Evolutionary conservation across 2,113 vertebrate genomes (phyloP).

Genomic region (Ctenodactylus gundi): DNA sequence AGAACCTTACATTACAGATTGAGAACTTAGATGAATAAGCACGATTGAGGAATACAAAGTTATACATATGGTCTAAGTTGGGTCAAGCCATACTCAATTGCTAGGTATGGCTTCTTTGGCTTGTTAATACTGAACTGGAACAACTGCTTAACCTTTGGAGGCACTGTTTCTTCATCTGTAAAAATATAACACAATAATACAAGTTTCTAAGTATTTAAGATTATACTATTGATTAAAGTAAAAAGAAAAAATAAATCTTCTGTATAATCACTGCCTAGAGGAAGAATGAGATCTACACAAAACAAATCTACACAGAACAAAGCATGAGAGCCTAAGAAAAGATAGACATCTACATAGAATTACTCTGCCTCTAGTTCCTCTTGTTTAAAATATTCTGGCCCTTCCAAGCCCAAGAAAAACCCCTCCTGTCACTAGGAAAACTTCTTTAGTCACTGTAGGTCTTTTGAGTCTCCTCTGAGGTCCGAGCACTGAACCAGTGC

Average conservation of each 20-base stretch:
- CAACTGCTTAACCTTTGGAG: background rate
- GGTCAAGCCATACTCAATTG: background rate
- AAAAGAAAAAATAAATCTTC: background rate
- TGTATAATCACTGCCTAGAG: background rate
- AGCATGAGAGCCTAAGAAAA: background rate
- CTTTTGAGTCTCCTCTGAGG: background rate
- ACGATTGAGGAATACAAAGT: conserved; percentile 7
- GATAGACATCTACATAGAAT: background rate
- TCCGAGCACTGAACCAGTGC: background rate
- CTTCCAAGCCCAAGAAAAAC: background rate
- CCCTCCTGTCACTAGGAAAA: background rate
- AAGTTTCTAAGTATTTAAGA: conserved; percentile 19
- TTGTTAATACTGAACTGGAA: conserved; percentile 38
- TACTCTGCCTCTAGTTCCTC: background rate
- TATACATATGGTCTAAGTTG: background rate
- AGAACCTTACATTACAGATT: background rate
- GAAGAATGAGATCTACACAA: background rate
- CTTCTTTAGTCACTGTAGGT: background rate
- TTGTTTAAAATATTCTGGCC: background rate
- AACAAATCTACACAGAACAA: background rate
- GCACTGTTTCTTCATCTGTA: conserved; percentile 35
- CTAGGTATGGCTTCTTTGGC: background rate
- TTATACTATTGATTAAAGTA: conserved; percentile 15
- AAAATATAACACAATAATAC: conserved; percentile 17
- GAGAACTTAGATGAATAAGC: conserved; percentile 21